phyloP scores from a whole-genome alignment of 2,113 vertebrate species.

The Muscicapa adusta region DNA sequence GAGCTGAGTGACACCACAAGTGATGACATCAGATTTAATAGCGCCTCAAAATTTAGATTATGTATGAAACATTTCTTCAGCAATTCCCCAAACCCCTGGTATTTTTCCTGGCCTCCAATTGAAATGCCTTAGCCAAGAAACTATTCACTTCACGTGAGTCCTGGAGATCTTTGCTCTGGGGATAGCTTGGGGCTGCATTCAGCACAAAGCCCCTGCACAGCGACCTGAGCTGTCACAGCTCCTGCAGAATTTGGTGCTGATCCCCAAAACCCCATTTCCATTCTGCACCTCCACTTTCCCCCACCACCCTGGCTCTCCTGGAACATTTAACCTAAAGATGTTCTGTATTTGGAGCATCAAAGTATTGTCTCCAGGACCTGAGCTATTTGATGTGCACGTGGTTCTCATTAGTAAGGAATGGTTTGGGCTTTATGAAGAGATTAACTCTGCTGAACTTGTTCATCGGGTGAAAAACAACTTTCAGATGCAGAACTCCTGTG shows the following conservation, averaged over 20 bases:
- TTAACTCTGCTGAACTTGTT: constrained; percentile 43
- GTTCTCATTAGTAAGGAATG: constrained; percentile 22
- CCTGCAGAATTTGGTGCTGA: neutral
- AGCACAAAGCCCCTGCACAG: fast-evolving
- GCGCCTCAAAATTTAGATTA: neutral
- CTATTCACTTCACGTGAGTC: fast-evolving
- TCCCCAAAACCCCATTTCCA: neutral
- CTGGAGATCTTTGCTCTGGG: neutral
- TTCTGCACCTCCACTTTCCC: neutral
- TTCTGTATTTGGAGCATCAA: neutral
- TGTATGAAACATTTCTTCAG: neutral
- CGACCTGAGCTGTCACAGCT: neutral
- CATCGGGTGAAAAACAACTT: constrained; percentile 41
- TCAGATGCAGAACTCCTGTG: constrained; percentile 43
- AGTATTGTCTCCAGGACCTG: neutral
- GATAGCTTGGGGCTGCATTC: neutral
- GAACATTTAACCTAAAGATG: neutral
- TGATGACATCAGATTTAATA: neutral
- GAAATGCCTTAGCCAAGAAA: neutral
- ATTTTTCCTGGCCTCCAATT: neutral
- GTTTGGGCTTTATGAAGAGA: constrained; percentile 2
- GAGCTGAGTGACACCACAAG: neutral
- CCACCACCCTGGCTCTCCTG: neutral
- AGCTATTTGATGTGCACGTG: constrained; percentile 21
- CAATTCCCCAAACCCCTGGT: neutral